These are phyloP conservation scores for Acrossocheilus wenchowensis DNA, from an alignment of 2,797 vertebrate species.

Conservation along the genomic window DNA sequence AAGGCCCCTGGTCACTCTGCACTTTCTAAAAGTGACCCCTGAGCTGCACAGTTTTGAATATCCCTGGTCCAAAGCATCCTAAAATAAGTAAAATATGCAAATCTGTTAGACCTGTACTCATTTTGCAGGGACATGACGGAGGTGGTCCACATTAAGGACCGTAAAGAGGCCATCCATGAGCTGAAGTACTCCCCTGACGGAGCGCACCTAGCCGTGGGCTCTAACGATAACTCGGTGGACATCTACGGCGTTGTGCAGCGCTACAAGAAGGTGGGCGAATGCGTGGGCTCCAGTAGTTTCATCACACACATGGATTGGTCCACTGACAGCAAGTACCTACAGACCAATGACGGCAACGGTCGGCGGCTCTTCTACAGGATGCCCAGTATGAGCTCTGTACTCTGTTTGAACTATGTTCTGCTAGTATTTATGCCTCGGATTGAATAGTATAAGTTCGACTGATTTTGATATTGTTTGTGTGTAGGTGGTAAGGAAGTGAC, in stretches of 20 bases:
- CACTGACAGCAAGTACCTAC: constrained; percentile 92
- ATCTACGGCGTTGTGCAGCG: constrained; percentile 95
- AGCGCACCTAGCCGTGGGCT: constrained; percentile 92
- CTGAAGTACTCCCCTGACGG: constrained; percentile 98
- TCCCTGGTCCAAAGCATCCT: background rate
- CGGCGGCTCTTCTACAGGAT: constrained; percentile 94
- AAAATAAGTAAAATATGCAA: constrained; percentile 20
- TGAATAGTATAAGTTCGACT: background rate
- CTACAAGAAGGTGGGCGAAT: constrained; percentile 98
- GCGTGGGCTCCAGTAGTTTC: constrained; percentile 90
- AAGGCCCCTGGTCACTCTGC: background rate
- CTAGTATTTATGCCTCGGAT: background rate
- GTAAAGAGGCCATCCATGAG: constrained; percentile 98
- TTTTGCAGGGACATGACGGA: constrained; percentile 96
- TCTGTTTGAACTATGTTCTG: background rate
- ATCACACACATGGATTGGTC: constrained; percentile 99
- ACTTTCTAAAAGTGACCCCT: background rate
- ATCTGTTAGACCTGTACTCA: constrained; percentile 26
- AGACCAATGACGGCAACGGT: constrained; percentile 95
- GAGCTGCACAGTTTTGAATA: background rate
- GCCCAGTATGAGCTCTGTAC: constrained; percentile 84
- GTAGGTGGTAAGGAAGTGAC: constrained; percentile 95
- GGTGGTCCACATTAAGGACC: constrained; percentile 98
- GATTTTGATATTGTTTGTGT: constrained; percentile 45
- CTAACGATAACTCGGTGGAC: constrained; percentile 95